Conservation (phyloP, 1,140 invertebrate species). For the Caenorhabditis elegans region DNA sequence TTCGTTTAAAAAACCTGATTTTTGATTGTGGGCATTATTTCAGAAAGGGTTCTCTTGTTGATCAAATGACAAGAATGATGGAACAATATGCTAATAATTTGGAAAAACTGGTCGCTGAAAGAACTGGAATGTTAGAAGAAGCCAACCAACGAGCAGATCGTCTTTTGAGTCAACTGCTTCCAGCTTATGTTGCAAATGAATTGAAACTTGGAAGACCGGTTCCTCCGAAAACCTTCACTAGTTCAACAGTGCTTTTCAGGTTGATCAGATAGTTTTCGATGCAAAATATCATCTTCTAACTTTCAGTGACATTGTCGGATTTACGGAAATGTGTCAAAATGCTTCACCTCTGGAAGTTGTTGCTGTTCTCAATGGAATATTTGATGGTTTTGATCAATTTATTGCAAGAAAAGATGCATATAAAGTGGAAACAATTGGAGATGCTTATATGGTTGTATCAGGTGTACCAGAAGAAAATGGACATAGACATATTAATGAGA, state of each 20-base stretch:
- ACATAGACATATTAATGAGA: constrained; percentile 70
- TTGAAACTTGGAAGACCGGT: constrained; percentile 48
- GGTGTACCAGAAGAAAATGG: constrained; percentile 71
- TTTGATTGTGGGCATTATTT: background rate
- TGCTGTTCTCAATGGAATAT: constrained; percentile 65
- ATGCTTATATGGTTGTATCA: constrained; percentile 87
- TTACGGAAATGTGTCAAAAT: constrained; percentile 69
- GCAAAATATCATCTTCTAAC: background rate
- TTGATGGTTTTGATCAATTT: constrained; percentile 65
- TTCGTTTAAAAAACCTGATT: too few species aligned
- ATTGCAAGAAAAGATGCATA: constrained; percentile 64
- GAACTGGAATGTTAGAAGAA: constrained; percentile 72
- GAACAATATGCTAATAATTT: constrained; percentile 85
- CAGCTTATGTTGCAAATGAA: constrained; percentile 50
- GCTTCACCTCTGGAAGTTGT: constrained; percentile 65
- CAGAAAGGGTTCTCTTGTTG: constrained; percentile 49
- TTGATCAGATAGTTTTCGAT: background rate
- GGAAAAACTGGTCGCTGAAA: constrained; percentile 86
- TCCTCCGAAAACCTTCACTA: constrained; percentile 50
- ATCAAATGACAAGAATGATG: constrained; percentile 56
- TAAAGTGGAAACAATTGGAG: constrained; percentile 86
- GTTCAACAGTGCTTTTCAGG: constrained; percentile 50
- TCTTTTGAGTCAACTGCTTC: constrained; percentile 49
- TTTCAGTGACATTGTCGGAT: constrained; percentile 89
- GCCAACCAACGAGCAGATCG: constrained; percentile 48